These are phyloP conservation scores for Tympanuchus pallidicinctus DNA, from an alignment of 2,113 vertebrate species.

Conservation along the genomic window DNA sequence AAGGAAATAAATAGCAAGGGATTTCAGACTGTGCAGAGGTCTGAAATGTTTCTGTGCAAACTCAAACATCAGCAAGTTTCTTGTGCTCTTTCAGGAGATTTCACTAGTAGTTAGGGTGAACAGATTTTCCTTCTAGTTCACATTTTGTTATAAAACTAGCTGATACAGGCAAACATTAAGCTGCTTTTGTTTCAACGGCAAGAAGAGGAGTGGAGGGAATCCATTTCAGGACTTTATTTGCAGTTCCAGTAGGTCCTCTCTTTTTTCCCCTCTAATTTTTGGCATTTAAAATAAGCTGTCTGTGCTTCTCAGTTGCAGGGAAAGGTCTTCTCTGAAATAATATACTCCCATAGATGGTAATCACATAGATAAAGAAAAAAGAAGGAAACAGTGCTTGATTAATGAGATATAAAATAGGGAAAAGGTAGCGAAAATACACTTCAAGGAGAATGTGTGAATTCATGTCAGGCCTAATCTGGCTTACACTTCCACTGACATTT, in stretches of 20 bases:
- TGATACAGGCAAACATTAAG: neutral
- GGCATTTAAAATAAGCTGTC: conserved; percentile 8
- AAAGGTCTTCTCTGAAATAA: neutral
- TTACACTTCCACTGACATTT: neutral
- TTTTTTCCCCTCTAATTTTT: neutral
- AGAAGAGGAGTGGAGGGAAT: neutral
- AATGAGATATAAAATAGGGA: neutral
- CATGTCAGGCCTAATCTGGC: neutral
- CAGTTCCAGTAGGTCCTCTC: neutral
- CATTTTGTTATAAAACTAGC: neutral
- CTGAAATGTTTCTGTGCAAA: neutral
- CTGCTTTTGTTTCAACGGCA: neutral
- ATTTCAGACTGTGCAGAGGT: accelerated
- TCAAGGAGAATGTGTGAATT: neutral
- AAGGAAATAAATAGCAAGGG: neutral
- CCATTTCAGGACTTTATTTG: neutral
- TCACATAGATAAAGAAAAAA: neutral
- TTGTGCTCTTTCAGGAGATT: neutral
- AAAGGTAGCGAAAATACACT: neutral
- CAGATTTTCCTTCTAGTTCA: neutral
- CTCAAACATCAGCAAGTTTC: neutral
- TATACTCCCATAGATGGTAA: neutral
- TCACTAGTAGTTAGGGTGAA: neutral
- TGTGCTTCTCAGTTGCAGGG: neutral
- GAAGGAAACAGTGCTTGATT: neutral